phyloP scores from a whole-genome alignment of 2,113 vertebrate genomes.

The Fulica atra region DNA sequence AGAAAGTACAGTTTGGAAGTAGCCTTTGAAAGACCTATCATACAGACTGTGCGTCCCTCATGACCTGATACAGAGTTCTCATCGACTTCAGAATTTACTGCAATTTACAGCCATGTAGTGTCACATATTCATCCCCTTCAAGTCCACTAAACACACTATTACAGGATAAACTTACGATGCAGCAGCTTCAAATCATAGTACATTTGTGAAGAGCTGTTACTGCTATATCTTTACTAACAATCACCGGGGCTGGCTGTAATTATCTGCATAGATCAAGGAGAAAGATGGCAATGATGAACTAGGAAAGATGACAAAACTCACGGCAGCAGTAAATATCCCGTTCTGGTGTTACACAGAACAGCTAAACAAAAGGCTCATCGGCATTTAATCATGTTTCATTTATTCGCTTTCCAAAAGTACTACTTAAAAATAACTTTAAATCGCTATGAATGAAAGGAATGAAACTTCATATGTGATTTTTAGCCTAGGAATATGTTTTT shows the following conservation, averaged over 20 bases:
- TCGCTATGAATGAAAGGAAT: neutral
- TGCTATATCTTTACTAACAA: neutral
- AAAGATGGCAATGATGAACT: constrained; percentile 17
- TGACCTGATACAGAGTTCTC: neutral
- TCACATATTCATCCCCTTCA: neutral
- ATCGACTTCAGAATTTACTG: neutral
- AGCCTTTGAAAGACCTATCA: neutral
- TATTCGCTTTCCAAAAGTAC: neutral
- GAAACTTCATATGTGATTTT: neutral
- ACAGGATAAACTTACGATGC: neutral
- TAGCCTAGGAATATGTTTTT: neutral
- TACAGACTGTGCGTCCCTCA: neutral
- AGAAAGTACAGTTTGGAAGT: neutral
- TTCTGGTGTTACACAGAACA: neutral
- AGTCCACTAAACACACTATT: neutral
- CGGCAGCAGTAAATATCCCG: neutral
- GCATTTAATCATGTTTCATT: neutral
- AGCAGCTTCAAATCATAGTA: neutral
- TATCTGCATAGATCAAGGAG: constrained; percentile 22
- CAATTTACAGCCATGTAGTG: neutral
- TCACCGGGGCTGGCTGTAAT: neutral
- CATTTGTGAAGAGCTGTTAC: neutral
- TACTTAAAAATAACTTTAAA: too few species aligned
- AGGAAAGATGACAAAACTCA: neutral
- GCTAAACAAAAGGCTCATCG: constrained; percentile 22